Base-by-base conservation (phyloP, 1,140 invertebrate species). In the Coptotermes formosanus region DNA sequence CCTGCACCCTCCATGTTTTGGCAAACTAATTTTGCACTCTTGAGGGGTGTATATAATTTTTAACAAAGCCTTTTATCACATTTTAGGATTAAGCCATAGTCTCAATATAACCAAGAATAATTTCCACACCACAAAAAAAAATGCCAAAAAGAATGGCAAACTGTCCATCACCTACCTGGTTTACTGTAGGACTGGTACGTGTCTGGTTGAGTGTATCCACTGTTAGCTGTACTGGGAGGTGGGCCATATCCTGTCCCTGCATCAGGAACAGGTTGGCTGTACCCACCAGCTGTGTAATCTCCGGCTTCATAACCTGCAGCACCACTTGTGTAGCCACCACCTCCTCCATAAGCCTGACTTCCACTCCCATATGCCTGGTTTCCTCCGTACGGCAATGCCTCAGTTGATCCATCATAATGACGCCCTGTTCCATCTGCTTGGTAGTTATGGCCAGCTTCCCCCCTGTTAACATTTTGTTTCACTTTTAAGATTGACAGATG, bases 341-440 rank as follows among this genome's bases (percentile, higher is more conserved):
- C 48, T 7, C 69, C 85, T 30, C 83, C 83, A 45, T 84, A 84
- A 16, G 83, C 43, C 83, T 84, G 83, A 64, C 45, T 75, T 30
- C 83, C 59, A 82, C 85, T 82, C n/a, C 85, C 64, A 48, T 86
- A 86, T 12, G 85, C 25, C 43, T 86, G 85, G 75, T 48, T 86
- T 32, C 48, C 83, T 48, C 44, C 85, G 32, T 86, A 86, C 6
- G 85, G 38, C 32, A 81, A 16, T n/a, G 85, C 75, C n/a, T 86
- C 85, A 7, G 81, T 44, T 45, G 85, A 75, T 0, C 44, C 45
- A 52, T 84, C 83, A 84, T 84, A 84, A 52, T 84, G 83, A 9
- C 44, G 45, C n/a, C 83, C 83, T 25, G 38, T 25, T 52, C 52
- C 44, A 32, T 84, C 83, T n/a, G 83, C 83, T 59, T 84, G 83